Base-by-base conservation (phyloP, 2,113 vertebrate species). In the Tympanuchus pallidicinctus region DNA sequence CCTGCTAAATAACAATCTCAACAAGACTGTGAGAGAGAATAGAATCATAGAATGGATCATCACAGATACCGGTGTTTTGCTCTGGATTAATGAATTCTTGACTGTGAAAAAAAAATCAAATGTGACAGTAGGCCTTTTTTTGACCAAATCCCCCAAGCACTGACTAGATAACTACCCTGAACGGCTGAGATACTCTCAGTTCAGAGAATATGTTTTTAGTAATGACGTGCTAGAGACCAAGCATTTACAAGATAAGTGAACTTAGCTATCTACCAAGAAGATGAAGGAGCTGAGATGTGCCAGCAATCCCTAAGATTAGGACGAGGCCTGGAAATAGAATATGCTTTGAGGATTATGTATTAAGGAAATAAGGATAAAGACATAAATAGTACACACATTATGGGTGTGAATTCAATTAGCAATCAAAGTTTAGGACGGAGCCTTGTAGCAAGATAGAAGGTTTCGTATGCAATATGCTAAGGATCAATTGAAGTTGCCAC, bases 1-100 rank as follows among this genome's bases (percentile, higher is more conserved):
- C 36, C 71, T 76, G 67, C 78, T 87, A 91, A 93, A 80, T 82
- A 93, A 93, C 93, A 92, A 60, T 47, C 60, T 74, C 61, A 79
- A 40, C 38, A 61, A 79, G 64, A 48, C n/a, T 28, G n/a, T 28
- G 11, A 65, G 64, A 95, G 30, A 50, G 24, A 24, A 50, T 9
- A 50, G 48, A 50, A 50, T 50, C 48, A 50, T 50, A 22, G 48
- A 50, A 50, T 24, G 48, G 48, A 50, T 50, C 48, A 50, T 50
- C 48, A 22, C 22, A 50, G 22, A 86, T 66, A 60, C 64, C 82
- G 7, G 17, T 42, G 42, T 50, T 89, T 72, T 79, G 66, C 22
- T 1, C 54, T 82, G 81, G 87, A 89, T 89, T 92, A 89, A 92
- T 84, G 66, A 88, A 66, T 18, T 14, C 6, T 48, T 38, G 13